These are phyloP conservation scores for Hypena proboscidalis DNA, from an alignment of 2,888 invertebrate species.

Conservation along the genomic window DNA sequence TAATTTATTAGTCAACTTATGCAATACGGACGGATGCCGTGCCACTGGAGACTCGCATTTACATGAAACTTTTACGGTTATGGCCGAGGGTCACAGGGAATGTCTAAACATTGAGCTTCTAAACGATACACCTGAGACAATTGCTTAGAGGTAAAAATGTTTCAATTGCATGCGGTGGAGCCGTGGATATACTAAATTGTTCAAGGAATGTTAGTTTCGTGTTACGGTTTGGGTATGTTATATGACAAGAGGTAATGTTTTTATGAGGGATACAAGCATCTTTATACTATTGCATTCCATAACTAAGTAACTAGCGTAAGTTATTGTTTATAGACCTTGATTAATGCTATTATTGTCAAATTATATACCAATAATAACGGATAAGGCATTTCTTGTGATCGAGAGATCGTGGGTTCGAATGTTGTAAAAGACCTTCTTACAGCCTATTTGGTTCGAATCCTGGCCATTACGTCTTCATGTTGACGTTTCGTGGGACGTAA, in stretches of 20 bases:
- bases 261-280: slow-evolving; percentile 13
- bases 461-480: too few relatives aligned
- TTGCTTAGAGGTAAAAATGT: slow-evolving; percentile 49
- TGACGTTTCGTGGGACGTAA: too few relatives aligned
- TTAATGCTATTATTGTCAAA: too few relatives aligned
- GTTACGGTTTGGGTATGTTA: slow-evolving; percentile 7
- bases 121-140: slow-evolving; percentile 47
- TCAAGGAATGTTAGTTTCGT: slow-evolving; percentile 18
- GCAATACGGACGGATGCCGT: slow-evolving; percentile 54
- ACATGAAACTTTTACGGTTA: slow-evolving; percentile 68
- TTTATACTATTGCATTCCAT: too few relatives aligned
- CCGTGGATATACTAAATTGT: slow-evolving; percentile 29
- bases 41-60: slow-evolving; percentile 55
- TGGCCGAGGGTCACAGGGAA: slow-evolving; percentile 55
- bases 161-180: slow-evolving; percentile 42
- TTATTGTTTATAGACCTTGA: too few relatives aligned
- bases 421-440: too few relatives aligned
- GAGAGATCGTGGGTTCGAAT: too few relatives aligned
- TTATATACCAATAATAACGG: too few relatives aligned
- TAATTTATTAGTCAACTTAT: slow-evolving; percentile 68
- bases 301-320: too few relatives aligned
- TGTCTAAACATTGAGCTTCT: slow-evolving; percentile 50
- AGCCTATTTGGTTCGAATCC: too few relatives aligned
- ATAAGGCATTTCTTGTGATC: too few relatives aligned
- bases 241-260: slow-evolving; percentile 24